phyloP scores from a whole-genome alignment of 2,888 invertebrate species.

The Phytoseiulus persimilis region DNA sequence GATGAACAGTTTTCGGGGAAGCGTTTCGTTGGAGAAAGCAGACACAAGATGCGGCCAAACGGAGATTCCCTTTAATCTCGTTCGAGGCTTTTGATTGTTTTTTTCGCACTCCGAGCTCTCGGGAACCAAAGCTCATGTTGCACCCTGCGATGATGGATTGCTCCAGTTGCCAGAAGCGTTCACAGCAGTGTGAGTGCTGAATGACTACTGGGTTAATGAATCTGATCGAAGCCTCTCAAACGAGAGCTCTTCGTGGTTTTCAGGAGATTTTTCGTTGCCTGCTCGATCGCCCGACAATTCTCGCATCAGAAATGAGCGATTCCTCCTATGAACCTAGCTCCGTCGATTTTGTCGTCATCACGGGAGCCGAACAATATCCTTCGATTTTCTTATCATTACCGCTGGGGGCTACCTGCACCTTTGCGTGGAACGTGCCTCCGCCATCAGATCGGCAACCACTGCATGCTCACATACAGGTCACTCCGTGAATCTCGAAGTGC shows the following conservation, averaged over 20 bases:
- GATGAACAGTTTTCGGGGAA: too few relatives aligned
- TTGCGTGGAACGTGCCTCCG: too few relatives aligned
- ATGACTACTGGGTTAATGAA: not conserved
- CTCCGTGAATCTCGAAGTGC: too few relatives aligned
- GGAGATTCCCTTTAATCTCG: too few relatives aligned
- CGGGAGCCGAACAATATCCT: too few relatives aligned
- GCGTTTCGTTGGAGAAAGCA: too few relatives aligned
- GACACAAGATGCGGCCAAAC: too few relatives aligned
- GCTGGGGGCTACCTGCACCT: too few relatives aligned
- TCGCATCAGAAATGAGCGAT: not conserved
- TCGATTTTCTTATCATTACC: too few relatives aligned
- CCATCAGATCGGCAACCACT: too few relatives aligned
- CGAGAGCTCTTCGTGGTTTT: not conserved
- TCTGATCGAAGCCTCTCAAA: not conserved
- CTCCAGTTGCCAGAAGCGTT: not conserved
- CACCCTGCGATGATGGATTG: not conserved
- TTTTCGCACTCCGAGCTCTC: not conserved
- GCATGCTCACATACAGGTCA: too few relatives aligned
- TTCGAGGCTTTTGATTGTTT: too few relatives aligned
- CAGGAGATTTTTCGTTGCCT: not conserved
- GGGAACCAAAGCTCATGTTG: not conserved
- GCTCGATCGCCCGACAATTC: not conserved
- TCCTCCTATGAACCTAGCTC: not conserved
- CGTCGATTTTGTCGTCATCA: not conserved
- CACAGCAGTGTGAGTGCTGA: not conserved